These are phyloP conservation scores for Mirza zaza DNA, from an alignment of 2,113 vertebrate species.

Conservation along the genomic window DNA sequence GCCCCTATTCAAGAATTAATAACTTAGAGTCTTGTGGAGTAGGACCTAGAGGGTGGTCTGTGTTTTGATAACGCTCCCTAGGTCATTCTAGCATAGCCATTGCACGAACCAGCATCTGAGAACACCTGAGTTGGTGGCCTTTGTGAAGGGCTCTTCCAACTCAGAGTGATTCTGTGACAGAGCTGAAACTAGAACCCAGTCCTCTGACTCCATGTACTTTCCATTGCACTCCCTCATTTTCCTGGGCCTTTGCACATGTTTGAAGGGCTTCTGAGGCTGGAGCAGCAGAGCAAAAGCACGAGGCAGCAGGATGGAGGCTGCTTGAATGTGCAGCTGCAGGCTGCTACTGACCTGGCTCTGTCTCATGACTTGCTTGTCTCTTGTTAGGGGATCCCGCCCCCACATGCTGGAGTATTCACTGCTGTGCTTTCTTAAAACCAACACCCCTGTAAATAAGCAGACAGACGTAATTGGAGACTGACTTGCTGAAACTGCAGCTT, in stretches of 20 bases:
- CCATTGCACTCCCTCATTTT: neutral
- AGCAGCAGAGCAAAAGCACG: neutral
- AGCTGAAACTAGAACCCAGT: neutral
- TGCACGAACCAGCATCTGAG: neutral
- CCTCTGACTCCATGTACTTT: neutral
- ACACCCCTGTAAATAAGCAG: constrained; percentile 66
- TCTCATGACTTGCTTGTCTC: constrained; percentile 30
- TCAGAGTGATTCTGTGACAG: neutral
- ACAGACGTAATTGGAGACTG: constrained; percentile 72
- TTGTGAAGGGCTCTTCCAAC: neutral
- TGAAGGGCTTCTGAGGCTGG: constrained; percentile 12
- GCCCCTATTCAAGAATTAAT: constrained; percentile 5
- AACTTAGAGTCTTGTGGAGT: constrained; percentile 20
- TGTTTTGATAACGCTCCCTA: constrained; percentile 38
- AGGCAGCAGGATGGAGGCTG: neutral
- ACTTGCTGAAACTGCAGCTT: constrained; percentile 72
- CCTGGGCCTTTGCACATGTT: neutral
- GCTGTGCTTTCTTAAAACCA: constrained; percentile 62
- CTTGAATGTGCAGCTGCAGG: constrained; percentile 15
- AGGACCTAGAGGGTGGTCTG: neutral
- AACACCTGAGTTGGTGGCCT: neutral
- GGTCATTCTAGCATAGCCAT: neutral
- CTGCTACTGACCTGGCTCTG: constrained; percentile 18
- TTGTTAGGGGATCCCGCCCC: constrained; percentile 39
- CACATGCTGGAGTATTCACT: constrained; percentile 64